Evolutionary conservation across 2,113 vertebrate species (phyloP), one percentile per base, ranked within the genome.

Genomic region (Onychostruthus taczanowskii): DNA sequence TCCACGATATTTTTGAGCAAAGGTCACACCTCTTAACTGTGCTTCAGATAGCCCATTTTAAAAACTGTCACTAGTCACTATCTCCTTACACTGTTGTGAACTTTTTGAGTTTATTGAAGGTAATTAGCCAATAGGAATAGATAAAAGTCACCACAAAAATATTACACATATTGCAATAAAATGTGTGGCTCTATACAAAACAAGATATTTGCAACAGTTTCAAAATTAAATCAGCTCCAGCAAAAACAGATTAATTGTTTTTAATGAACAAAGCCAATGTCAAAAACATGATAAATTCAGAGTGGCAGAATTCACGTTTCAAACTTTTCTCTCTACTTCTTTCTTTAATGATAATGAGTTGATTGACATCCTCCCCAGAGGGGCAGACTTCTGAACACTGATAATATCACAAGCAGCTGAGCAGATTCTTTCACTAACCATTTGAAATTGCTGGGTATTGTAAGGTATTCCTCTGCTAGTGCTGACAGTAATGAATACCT

Each of bases 401-500:
- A 79, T 85, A 85, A 68, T 61, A 93, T 66, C 84, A 94, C 49
- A 20, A 56, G 58, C 53, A 94, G 67, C 87, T 76, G 49, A 91
- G 75, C 70, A 87, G 70, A 69, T 83, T 92, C 87, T 87, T 79
- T 87, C 49, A 53, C 70, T 90, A 91, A 81, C 84, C 76, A 66
- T 43, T 79, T 73, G 58, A 94, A 90, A 96, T 80, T 92, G 46
- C 75, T 90, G 63, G 75, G 90, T 88, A 35, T 69, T 50, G 31
- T 80, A 28, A 15, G 49, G 41, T 88, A 93, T 94, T 94, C 59
- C 78, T 93, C 90, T 95, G 72, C 90, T 79, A 46, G 87, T 37
- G 31, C 82, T 92, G 85, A 69, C 78, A 94, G 85, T 90, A 96
- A 96, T 90, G 75, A 96, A 91, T 95, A 93, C 63, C 64, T 89